A percentile compares a stretch with the other conserved stretches of the same genome.
Conservation (phyloP, 2,888 invertebrate species). For the Platerodrilus igneus region DNA sequence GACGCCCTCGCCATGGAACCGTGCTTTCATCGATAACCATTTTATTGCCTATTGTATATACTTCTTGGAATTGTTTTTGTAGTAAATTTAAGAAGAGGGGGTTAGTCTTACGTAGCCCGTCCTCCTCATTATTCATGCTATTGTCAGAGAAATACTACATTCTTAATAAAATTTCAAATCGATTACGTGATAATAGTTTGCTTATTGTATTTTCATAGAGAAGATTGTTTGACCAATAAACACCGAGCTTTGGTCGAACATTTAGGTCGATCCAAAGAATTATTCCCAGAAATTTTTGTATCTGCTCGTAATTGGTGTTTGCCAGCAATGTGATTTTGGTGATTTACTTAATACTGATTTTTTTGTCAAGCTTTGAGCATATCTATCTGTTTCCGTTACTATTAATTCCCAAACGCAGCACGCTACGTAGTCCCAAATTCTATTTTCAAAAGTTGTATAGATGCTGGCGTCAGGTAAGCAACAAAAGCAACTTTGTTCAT, state of each 20-base stretch:
- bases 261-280: conserved; percentile 1
- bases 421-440: too few species aligned
- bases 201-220: conserved; percentile 5
- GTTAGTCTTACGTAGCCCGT: too few species aligned
- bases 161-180: conserved; percentile 5
- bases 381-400: conserved; percentile 3
- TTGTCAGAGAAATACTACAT: conserved; percentile 1
- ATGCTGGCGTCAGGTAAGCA: too few species aligned
- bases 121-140: background rate
- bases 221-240: conserved; percentile 3
- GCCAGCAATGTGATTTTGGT: conserved; percentile 1
- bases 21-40: too few species aligned
- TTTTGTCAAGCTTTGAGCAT: conserved; percentile 2
- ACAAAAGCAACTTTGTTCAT: too few species aligned
- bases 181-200: background rate
- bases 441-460: too few species aligned
- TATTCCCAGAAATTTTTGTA: conserved; percentile 1
- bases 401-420: too few species aligned
- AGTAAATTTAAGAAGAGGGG: too few species aligned
- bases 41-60: too few species aligned
- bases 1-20: too few species aligned
- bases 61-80: too few species aligned
- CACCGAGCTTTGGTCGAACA: conserved; percentile 3
- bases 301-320: conserved; percentile 2
- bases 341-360: conserved; percentile 5